Evolutionary conservation across 37 sponge, comb jelly and placozoan genomes (phyloP).

Genomic region (Oscarella lobularis): DNA sequence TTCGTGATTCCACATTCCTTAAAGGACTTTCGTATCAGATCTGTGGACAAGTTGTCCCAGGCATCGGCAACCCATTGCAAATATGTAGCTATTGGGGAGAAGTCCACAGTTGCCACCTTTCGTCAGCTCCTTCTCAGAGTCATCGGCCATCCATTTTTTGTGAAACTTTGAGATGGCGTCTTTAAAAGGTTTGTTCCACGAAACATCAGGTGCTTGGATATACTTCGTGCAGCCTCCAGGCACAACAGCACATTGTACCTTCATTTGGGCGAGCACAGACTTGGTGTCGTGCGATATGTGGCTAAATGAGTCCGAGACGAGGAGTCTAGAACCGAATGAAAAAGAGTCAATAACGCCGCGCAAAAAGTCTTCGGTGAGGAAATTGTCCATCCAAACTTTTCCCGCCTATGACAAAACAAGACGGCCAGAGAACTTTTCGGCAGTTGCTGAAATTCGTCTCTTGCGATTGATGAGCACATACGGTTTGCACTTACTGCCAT

Average conservation of each 20-base stretch:
- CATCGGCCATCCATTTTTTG: not conserved
- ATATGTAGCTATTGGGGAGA: not conserved
- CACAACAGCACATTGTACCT: not conserved
- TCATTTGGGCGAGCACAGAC: not conserved
- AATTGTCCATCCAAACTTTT: too few relatives aligned
- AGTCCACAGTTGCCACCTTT: not conserved
- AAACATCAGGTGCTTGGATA: not conserved
- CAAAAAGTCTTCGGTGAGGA: too few relatives aligned
- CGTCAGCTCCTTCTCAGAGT: not conserved
- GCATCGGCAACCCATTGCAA: not conserved
- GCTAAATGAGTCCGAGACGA: conserved; percentile 3
- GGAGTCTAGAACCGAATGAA: too few relatives aligned
- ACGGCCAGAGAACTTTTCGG: not conserved
- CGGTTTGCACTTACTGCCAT: not conserved
- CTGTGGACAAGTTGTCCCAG: not conserved
- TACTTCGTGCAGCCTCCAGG: conserved; percentile 1
- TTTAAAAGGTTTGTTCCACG: not conserved
- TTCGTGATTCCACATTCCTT: not conserved
- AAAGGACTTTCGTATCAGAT: not conserved
- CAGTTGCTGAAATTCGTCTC: not conserved
- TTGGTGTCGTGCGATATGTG: not conserved
- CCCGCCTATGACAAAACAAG: not conserved
- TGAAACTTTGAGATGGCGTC: not conserved
- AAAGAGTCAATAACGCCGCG: too few relatives aligned
- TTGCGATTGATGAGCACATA: too few relatives aligned